Base-by-base conservation (phyloP, 1,140 invertebrate species). In the Gryllus bimaculatus region DNA sequence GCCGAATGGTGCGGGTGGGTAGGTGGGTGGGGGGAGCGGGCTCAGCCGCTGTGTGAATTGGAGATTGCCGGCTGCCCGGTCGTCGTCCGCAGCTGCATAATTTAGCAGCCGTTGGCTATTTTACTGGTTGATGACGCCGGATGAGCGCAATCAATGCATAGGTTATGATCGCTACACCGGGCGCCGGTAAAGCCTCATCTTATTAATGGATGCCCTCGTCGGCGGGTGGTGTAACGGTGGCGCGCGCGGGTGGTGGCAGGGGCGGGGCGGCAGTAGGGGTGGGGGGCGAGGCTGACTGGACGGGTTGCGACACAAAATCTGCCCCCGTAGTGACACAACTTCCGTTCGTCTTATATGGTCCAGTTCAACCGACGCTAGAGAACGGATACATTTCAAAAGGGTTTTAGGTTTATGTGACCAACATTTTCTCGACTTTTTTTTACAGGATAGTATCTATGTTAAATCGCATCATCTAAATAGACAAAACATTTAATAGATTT, bases 91-190 rank as follows among this genome's bases (percentile, higher is more conserved):
- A 66, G 18, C 54, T 66, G 54, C 54, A 66, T 66, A 66, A 66
- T 66, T 66, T 18, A 66, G 54, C 18, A 18, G 54, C 54, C 54
- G 54, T 7, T 66, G 54, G 54, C 54, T 66, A 66, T 66, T 66
- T 66, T 66, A 66, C 54, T 66, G 10, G 54, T 66, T 66, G 54
- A 66, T 66, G 54, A 66, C 54, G 18, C 54, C 54, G 54, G 54
- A 66, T 66, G 54, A 66, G 54, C 54, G 54, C 54, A 66, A 66
- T 66, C 54, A 66, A 66, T 66, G 54, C 54, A 66, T 66, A 66
- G 54, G 54, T 13, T 66, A 66, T 66, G 54, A 66, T 66, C 54
- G 18, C 18, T 66, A 18, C 54, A 66, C 18, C 10, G 54, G 18
- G 10, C 54, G 54, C 10, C 54, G 10, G 54, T 66, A 66, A 66